A percentile compares a stretch with the other conserved stretches of the same genome.
Evolutionary conservation across 2,888 invertebrate genomes (phyloP).

Genomic region (Cerastoderma edule): DNA sequence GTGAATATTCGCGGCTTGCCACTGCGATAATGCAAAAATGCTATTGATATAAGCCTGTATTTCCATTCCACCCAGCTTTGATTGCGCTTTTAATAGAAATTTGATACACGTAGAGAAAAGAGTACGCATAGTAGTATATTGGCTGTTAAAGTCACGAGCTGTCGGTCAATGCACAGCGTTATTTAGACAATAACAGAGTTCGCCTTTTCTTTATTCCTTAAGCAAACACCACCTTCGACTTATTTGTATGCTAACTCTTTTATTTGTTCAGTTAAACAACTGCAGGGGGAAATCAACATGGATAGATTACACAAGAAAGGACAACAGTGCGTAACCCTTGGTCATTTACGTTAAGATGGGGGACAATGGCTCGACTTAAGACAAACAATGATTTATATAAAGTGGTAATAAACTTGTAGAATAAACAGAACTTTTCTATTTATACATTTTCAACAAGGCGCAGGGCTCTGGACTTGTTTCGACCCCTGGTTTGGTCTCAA

Average conservation of each 20-base stretch:
- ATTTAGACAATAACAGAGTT: conserved; percentile 18
- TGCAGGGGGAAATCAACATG: conserved; percentile 18
- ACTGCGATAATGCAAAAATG: too few species aligned
- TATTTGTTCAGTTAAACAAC: conserved; percentile 20
- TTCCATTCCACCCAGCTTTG: too few species aligned
- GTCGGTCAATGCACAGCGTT: conserved; percentile 2
- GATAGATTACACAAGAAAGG: neutral
- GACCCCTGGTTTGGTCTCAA: too few species aligned
- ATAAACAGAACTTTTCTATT: conserved; percentile 16
- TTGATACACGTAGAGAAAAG: too few species aligned
- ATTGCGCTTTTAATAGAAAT: too few species aligned
- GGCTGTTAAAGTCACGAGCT: neutral
- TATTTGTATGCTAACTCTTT: neutral
- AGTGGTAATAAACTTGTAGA: conserved; percentile 16
- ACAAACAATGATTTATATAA: conserved; percentile 13
- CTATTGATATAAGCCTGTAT: too few species aligned
- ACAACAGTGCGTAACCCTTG: neutral
- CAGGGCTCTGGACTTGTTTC: too few species aligned
- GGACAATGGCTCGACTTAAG: neutral
- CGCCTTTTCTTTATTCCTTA: conserved; percentile 7
- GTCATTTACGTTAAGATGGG: conserved; percentile 6
- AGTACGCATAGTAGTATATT: too few species aligned
- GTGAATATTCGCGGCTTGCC: too few species aligned
- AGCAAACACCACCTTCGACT: neutral
- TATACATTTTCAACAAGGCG: neutral